Conservation (phyloP, 1,140 invertebrate species). For the Cylas formicarius region DNA sequence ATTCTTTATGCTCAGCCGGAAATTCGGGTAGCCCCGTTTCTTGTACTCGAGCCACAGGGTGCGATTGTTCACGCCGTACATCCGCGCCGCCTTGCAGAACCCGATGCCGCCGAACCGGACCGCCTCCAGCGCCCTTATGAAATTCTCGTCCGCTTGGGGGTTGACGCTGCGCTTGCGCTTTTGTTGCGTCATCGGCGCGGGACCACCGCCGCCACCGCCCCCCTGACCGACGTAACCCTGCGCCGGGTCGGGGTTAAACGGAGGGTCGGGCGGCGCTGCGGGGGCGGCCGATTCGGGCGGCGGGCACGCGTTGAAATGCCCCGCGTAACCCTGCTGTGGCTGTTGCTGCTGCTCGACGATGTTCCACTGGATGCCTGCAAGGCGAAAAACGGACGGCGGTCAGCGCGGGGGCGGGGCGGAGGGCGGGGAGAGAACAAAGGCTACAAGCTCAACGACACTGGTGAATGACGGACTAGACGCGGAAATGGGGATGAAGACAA, state of each 20-base stretch:
- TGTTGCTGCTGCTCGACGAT: conserved; percentile 58
- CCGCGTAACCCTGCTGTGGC: conserved; percentile 52
- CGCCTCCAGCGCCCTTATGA: conserved; percentile 68
- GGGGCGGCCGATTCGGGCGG: conserved; percentile 3
- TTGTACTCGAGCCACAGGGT: conserved; percentile 79
- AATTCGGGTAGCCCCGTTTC: conserved; percentile 71
- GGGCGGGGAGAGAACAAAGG: conserved; percentile 23
- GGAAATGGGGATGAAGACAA: not conserved
- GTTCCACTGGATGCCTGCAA: conserved; percentile 64
- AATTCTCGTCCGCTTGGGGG: conserved; percentile 71
- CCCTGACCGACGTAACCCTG: no score
- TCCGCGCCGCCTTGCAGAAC: conserved; percentile 72
- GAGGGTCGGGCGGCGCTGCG: conserved; percentile 19
- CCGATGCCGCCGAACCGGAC: conserved; percentile 74
- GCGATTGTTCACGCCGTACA: conserved; percentile 75
- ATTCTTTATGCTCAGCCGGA: conserved; percentile 63
- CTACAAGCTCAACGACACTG: conserved; percentile 41
- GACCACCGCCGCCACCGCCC: no score
- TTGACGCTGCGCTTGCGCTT: conserved; percentile 58
- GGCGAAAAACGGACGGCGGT: conserved; percentile 20
- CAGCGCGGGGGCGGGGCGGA: conserved; percentile 5
- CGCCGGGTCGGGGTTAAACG: no score
- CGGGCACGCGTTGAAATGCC: conserved; percentile 36
- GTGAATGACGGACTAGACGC: conserved; percentile 8
- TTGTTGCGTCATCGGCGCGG: conserved; percentile 29